Evolutionary conservation across 2,797 vertebrate species (phyloP), one percentile per base, ranked within the genome.

Genomic region (Crenichthys baileyi): DNA sequence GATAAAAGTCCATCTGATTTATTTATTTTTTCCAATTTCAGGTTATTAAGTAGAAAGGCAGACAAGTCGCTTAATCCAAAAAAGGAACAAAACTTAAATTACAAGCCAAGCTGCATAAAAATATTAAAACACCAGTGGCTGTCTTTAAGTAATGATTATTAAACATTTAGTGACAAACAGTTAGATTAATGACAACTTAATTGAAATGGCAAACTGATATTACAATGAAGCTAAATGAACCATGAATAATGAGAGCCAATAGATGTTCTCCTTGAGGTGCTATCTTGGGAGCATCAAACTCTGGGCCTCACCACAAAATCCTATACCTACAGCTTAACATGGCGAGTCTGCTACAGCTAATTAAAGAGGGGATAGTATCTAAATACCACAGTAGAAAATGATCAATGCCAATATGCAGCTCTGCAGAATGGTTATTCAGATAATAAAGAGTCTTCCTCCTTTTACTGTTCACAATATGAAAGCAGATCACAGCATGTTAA

Each of bases 141-240:
- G 7, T 31, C 29, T 6, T 36, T 15, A 31, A 29, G 60, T 29
- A 63, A 63, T 63, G 31, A 63, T 31, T 63, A 36, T 31, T 63
- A 63, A 36, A 15, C 26, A 31, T 24, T 61, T 31, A 5, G 26
- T 61, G 58, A 61, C 29, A 41, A 36, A 39, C 31, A 65, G 4
- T 36, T 36, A 4, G 63, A 39, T 67, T 41, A 67, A 67, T 41
- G 20, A 11, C 20, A 67, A 67, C 41, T 67, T 22, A 41, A 22
- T 22, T 18, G 18, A 20, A 53, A 18, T 6, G 51, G 18, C 5
- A 6, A 18, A 53, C 20, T 53, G 51, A 53, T 11, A 46, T 46
- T 46, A 70, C 41, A 12, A 78, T 65, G 70, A 75, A 77, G 82
- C 73, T 29, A 84, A 92, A 92, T 90, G 79, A 83, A 78, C 75